These are phyloP conservation scores for Anthopleura xanthogrammica DNA, from an alignment of 92 coral and sea anemone genomes.

Conservation along the genomic window DNA sequence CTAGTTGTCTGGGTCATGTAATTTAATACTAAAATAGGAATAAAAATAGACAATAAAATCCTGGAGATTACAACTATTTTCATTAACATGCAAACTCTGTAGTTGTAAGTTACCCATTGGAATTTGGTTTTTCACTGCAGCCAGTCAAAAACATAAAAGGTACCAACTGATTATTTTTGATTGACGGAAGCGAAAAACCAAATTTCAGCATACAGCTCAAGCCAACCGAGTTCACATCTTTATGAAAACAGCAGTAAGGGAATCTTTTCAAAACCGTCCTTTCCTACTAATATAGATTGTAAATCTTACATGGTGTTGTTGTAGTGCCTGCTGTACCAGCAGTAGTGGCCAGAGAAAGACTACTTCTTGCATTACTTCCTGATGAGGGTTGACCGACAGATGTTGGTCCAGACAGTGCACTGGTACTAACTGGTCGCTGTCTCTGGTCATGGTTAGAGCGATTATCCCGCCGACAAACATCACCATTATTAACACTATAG, in stretches of 20 bases:
- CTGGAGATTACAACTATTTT: background rate
- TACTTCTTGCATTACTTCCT: slow-evolving; percentile 44
- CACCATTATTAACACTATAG: slow-evolving; percentile 52
- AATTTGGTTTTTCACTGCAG: no score
- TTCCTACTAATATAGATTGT: no score
- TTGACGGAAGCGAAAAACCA: no score
- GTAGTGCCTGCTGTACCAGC: slow-evolving; percentile 38
- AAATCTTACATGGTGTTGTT: slow-evolving; percentile 21
- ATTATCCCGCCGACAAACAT: slow-evolving; percentile 65
- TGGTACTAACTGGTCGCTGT: slow-evolving; percentile 81
- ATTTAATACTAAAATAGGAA: no score
- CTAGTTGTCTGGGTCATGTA: no score
- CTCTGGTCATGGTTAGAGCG: slow-evolving; percentile 41
- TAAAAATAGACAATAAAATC: background rate
- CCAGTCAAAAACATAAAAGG: no score
- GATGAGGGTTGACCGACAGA: slow-evolving; percentile 14
- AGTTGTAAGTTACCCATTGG: no score
- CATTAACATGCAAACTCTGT: no score
- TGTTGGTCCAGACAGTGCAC: slow-evolving; percentile 57
- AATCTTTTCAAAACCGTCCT: no score
- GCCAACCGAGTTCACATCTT: no score
- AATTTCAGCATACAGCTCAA: no score
- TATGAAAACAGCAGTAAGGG: background rate
- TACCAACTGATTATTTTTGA: no score
- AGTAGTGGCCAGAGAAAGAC: slow-evolving; percentile 51